phyloP scores from a whole-genome alignment of 1,140 invertebrate species.

The Drosophila nikananu region DNA sequence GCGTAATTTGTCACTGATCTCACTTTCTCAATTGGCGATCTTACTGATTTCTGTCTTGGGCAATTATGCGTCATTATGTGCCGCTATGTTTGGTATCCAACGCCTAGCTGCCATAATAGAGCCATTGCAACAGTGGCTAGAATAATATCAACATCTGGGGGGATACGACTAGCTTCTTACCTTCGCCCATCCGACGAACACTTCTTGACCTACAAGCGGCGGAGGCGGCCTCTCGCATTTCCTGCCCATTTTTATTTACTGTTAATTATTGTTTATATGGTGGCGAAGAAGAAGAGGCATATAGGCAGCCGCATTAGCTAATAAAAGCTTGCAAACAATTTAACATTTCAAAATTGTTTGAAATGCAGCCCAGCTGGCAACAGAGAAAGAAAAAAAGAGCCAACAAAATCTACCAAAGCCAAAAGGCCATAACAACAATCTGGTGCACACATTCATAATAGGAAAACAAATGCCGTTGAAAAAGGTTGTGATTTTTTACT shows the following conservation, averaged over 20 bases:
- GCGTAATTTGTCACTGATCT: constrained; percentile 67
- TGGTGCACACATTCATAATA: constrained; percentile 3
- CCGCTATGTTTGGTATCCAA: constrained; percentile 23
- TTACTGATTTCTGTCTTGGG: constrained; percentile 30
- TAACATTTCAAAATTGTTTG: constrained; percentile 58
- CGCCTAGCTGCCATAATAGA: constrained; percentile 7
- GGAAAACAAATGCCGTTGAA: constrained; percentile 4
- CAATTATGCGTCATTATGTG: constrained; percentile 53
- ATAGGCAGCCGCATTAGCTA: constrained; percentile 58
- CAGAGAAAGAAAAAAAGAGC: constrained; percentile 7
- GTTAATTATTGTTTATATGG: constrained; percentile 68
- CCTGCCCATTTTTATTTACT: constrained; percentile 70
- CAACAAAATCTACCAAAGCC: constrained; percentile 23
- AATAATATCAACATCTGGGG: constrained; percentile 11
- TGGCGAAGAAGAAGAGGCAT: neutral
- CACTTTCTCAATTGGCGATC: constrained; percentile 43
- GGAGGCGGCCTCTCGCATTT: constrained; percentile 35
- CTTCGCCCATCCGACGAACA: constrained; percentile 15
- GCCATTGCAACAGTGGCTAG: constrained; percentile 46
- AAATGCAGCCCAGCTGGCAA: constrained; percentile 66
- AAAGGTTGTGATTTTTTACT: neutral
- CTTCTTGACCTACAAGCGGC: constrained; percentile 75
- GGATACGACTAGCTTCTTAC: constrained; percentile 10
- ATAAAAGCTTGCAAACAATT: constrained; percentile 75
- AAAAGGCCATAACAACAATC: neutral